These are phyloP conservation scores for Corella eumyota DNA, from an alignment of 23 tunicate species.

Conservation along the genomic window DNA sequence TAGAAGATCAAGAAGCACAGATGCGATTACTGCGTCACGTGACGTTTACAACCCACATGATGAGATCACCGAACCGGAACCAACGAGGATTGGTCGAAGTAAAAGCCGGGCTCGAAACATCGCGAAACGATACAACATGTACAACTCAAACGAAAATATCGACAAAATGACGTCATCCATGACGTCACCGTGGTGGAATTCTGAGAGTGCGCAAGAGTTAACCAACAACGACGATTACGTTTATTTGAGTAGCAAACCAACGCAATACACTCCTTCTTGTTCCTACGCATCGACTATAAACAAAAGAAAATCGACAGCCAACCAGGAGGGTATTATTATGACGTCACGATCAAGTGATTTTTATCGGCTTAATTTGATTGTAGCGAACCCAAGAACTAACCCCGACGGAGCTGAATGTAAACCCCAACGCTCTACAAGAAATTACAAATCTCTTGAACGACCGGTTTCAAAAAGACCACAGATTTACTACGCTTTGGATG, in stretches of 20 bases:
- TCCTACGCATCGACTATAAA: no score
- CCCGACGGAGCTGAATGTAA: slow-evolving; percentile 46
- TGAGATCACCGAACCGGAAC: no score
- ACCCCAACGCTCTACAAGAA: background rate
- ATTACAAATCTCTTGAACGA: slow-evolving; percentile 5
- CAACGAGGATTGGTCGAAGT: slow-evolving; percentile 22
- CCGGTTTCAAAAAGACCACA: slow-evolving; percentile 13
- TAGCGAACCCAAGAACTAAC: slow-evolving; percentile 23
- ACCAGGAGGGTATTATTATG: slow-evolving; percentile 1
- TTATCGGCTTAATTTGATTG: slow-evolving; percentile 31
- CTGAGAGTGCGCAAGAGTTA: background rate
- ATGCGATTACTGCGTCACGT: no score
- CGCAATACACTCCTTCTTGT: background rate
- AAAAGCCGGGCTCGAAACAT: slow-evolving; percentile 51
- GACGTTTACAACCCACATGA: no score
- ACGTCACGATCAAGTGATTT: slow-evolving; percentile 21
- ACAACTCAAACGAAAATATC: slow-evolving; percentile 53
- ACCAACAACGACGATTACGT: slow-evolving; percentile 26
- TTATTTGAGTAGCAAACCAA: slow-evolving; percentile 15
- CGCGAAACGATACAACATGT: slow-evolving; percentile 59
- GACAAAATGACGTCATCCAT: background rate
- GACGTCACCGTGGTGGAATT: background rate
- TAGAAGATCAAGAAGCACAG: no score
- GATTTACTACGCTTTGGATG: slow-evolving; percentile 57
- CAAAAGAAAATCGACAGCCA: background rate